phyloP scores from a whole-genome alignment of 2,797 vertebrate species.

The Sebastes trivittatus region DNA sequence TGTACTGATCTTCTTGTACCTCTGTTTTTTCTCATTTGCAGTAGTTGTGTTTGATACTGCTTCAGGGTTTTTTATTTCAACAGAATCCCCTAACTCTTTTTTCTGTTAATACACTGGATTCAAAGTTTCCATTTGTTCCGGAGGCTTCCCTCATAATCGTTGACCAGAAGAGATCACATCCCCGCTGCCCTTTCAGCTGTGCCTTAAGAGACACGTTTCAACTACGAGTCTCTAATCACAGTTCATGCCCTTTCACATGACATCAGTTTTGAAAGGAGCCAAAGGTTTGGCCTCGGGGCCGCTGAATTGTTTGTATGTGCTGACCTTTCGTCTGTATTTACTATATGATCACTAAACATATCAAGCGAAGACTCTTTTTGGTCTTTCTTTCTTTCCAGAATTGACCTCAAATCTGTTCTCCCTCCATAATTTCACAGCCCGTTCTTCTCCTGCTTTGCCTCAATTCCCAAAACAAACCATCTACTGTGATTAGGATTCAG shows the following conservation, averaged over 20 bases:
- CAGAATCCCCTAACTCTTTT: neutral
- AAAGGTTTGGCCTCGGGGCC: slow-evolving; percentile 56
- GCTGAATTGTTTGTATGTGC: slow-evolving; percentile 33
- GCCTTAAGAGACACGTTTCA: slow-evolving; percentile 65
- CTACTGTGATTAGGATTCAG: slow-evolving; percentile 15
- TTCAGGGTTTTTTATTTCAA: slow-evolving; percentile 15
- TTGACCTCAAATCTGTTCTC: neutral
- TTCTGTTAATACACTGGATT: neutral
- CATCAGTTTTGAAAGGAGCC: slow-evolving; percentile 60
- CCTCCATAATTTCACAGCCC: neutral
- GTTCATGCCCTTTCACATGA: slow-evolving; percentile 72
- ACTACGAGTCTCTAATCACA: slow-evolving; percentile 55
- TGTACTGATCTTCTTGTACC: neutral
- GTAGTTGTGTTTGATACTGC: neutral
- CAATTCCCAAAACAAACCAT: neutral
- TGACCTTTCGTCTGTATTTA: slow-evolving; percentile 61
- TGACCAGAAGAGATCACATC: slow-evolving; percentile 55
- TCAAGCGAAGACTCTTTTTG: slow-evolving; percentile 8
- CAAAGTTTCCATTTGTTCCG: slow-evolving; percentile 28
- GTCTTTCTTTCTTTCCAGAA: neutral
- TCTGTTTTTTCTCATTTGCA: slow-evolving; percentile 19
- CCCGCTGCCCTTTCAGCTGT: slow-evolving; percentile 41
- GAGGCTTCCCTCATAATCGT: slow-evolving; percentile 11
- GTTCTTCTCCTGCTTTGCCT: neutral
- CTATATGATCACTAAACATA: slow-evolving; percentile 49